These are phyloP conservation scores for Mactra quadrangularis DNA, from an alignment of 1,140 invertebrate genomes.

Conservation along the genomic window DNA sequence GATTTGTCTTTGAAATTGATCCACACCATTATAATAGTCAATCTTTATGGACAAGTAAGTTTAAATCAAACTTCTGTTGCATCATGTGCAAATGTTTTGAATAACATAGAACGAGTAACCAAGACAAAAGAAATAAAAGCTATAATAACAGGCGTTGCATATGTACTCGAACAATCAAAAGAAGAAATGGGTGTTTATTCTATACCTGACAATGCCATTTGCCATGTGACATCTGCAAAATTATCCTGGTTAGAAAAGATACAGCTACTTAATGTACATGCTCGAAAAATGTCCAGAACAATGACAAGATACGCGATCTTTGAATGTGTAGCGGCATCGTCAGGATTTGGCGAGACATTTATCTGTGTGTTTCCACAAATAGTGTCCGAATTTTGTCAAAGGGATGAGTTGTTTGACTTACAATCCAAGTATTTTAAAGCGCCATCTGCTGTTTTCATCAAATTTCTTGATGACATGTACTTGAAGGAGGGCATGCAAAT, in stretches of 20 bases:
- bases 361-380: constrained; percentile 14
- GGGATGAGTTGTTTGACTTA: not conserved
- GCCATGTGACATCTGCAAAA: not conserved
- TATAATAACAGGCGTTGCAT: not conserved
- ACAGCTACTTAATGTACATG: not conserved
- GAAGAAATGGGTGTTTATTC: not conserved
- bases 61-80: not conserved
- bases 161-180: constrained; percentile 5
- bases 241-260: not conserved
- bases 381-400: not conserved
- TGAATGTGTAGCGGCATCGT: not conserved
- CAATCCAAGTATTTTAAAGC: not conserved
- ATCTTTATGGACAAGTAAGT: constrained; percentile 9
- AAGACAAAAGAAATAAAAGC: not conserved
- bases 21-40: constrained; percentile 24
- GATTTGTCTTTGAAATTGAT: not conserved
- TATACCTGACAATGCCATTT: not conserved
- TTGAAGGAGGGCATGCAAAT: not conserved
- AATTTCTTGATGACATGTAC: constrained; percentile 13
- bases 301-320: too few relatives aligned
- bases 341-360: not conserved
- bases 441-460: not conserved
- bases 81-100: not conserved
- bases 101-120: not conserved
- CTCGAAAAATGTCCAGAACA: not conserved